Percentiles rank a stretch among this genome's conserved stretches.
phyloP scores from a whole-genome alignment of 2,797 vertebrate species.

The Apogon hyalosoma region DNA sequence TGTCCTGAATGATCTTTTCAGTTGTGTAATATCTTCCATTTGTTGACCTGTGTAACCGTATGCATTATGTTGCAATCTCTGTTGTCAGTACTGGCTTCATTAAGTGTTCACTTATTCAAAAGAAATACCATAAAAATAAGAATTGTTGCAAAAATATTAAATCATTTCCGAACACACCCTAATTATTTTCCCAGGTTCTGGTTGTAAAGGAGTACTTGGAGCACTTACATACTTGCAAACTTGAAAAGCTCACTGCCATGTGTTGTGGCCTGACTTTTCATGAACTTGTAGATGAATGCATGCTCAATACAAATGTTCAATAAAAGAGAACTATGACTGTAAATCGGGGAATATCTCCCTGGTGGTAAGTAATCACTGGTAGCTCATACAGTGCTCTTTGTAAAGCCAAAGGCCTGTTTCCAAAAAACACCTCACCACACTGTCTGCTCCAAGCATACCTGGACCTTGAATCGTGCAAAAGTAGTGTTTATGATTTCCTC shows the following conservation, averaged over 20 bases:
- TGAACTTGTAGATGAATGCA: constrained; percentile 14
- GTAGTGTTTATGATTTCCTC: constrained; percentile 77
- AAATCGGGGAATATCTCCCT: constrained; percentile 64
- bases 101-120: constrained; percentile 33
- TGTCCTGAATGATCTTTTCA: constrained; percentile 14
- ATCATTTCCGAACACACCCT: background rate
- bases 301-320: constrained; percentile 35
- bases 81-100: constrained; percentile 43
- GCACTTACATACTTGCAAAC: constrained; percentile 9
- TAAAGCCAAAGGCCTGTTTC: constrained; percentile 46
- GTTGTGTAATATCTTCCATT: constrained; percentile 40
- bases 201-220: constrained; percentile 21
- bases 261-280: constrained; percentile 10
- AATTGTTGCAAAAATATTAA: constrained; percentile 6
- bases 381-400: constrained; percentile 61
- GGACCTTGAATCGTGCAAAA: constrained; percentile 60
- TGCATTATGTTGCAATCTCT: constrained; percentile 52
- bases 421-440: constrained; percentile 65
- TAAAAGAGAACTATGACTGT: constrained; percentile 50
- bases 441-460: constrained; percentile 63
- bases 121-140: constrained; percentile 12
- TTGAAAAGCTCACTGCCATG: constrained; percentile 14
- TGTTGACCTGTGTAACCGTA: constrained; percentile 35
- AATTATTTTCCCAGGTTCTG: background rate
- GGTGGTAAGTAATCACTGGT: constrained; percentile 63